Base-by-base conservation (phyloP, 2,888 invertebrate genomes). In the Sarcophaga subvicina region DNA sequence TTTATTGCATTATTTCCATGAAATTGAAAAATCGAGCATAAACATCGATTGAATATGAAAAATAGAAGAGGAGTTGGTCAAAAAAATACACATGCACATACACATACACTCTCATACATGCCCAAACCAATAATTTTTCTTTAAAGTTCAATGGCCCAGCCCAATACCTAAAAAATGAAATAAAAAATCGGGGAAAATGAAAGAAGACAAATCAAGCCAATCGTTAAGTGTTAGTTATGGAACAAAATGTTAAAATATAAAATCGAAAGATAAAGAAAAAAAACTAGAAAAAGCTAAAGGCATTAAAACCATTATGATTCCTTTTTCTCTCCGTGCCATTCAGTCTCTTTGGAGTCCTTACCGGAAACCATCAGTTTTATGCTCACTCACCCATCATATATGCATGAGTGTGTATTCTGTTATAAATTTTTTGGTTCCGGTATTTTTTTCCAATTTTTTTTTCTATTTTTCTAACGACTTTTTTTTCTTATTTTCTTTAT, bases 1-100 rank as follows among this genome's bases (percentile, higher is more conserved):
- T 73, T 78, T 71, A 80, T 80, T 80, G 60, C 47, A 79, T 80
- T 80, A 83, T 62, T 45, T 83, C 72, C 72, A 80, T 66, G 80
- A 49, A 64, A 45, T 49, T 67, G n/a, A 73, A 70, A 75, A 49
- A 67, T 45, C 47, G 59, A 22, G 45, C 5, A 72, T 67, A 69
- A 73, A 47, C 22, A 71, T 72, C 66, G 12, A 73, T 63, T 73
- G 25, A 12, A 72, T 59, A 37, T 67, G 47, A 80, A 69, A 37
- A 37, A 37, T 37, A 37, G 37, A 37, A 69, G 17, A 62, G 37
- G 37, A 49, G 67, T 27, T 60, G 77, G 70, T 71, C 70, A 72
- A 64, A 83, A 66, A 47, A 54, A 11, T 14, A 45, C 2, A 25
- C 10, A 67, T 22, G 37, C 2, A 10, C 27, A 62, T 4, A 72